Percentiles rank a stretch among this genome's conserved stretches.
phyloP scores from a whole-genome alignment of 2,113 vertebrate genomes.

The Microcebus griseorufus region DNA sequence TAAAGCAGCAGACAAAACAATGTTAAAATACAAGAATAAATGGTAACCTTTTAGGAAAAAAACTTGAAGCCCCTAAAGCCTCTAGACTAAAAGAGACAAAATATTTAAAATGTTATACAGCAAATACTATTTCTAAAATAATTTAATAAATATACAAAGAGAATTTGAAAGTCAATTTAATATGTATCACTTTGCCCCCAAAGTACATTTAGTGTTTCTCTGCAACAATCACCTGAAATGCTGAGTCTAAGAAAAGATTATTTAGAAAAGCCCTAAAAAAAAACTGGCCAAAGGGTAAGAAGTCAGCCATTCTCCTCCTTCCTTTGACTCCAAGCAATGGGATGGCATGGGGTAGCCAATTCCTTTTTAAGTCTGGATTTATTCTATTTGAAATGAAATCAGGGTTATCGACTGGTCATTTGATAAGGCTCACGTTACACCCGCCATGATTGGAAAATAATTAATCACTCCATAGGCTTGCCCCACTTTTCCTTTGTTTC shows the following conservation, averaged over 20 bases:
- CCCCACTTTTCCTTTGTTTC: not conserved
- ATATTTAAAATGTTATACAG: constrained; percentile 23
- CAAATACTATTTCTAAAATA: not conserved
- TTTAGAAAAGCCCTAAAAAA: not conserved
- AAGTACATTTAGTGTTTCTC: not conserved
- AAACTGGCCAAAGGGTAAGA: not conserved
- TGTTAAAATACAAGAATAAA: not conserved
- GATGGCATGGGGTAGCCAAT: not conserved
- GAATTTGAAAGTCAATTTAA: not conserved
- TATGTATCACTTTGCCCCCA: not conserved
- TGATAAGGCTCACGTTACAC: not conserved
- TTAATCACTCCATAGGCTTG: not conserved
- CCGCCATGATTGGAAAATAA: not conserved
- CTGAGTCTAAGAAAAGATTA: not conserved
- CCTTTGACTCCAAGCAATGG: not conserved
- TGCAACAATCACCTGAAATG: not conserved
- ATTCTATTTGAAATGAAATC: not conserved
- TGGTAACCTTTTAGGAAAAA: constrained; percentile 30
- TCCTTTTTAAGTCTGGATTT: not conserved
- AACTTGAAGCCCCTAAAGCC: not conserved
- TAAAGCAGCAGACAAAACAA: constrained; percentile 44
- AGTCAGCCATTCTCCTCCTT: not conserved
- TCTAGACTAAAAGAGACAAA: constrained; percentile 10
- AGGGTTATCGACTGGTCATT: not conserved
- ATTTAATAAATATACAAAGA: not conserved